Percentiles rank a stretch among this genome's conserved stretches.
phyloP scores from a whole-genome alignment of 2,888 invertebrate genomes.

The Caenorhabditis sp. region DNA sequence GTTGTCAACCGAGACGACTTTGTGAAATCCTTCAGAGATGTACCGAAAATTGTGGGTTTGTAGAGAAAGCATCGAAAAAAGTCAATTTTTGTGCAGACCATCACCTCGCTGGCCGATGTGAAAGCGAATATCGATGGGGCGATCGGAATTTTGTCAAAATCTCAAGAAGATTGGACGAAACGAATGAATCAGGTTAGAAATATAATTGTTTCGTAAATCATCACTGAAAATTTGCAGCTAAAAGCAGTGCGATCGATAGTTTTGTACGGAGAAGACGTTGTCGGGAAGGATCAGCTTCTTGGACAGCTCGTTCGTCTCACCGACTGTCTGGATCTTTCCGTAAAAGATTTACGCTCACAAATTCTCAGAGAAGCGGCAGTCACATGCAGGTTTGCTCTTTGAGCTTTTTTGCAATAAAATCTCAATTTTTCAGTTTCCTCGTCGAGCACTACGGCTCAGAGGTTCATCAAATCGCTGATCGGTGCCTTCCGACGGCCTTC shows the following conservation, averaged over 20 bases:
- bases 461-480: constrained; percentile 34
- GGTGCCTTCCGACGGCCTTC: constrained; percentile 33
- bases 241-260: constrained; percentile 32
- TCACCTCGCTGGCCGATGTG: constrained; percentile 6
- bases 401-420: neutral
- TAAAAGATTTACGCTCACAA: constrained; percentile 50
- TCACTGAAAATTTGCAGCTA: constrained; percentile 23
- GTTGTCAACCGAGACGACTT: constrained; percentile 37
- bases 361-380: constrained; percentile 47
- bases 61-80: neutral
- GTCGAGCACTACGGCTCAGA: constrained; percentile 37
- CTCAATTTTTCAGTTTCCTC: constrained; percentile 18
- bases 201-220: neutral
- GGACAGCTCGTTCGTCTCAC: constrained; percentile 13
- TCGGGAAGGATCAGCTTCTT: constrained; percentile 27
- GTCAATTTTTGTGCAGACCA: neutral
- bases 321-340: constrained; percentile 49
- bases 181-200: constrained; percentile 25
- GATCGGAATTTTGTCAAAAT: constrained; percentile 22
- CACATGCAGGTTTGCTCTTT: constrained; percentile 27
- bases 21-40: constrained; percentile 26
- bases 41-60: constrained; percentile 26
- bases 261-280: constrained; percentile 24
- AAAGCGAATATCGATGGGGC: constrained; percentile 16
- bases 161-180: constrained; percentile 47